A percentile compares a stretch with the other conserved stretches of the same genome.
Evolutionary conservation across 1,140 invertebrate species (phyloP).

Genomic region (Drosophila saltans): DNA sequence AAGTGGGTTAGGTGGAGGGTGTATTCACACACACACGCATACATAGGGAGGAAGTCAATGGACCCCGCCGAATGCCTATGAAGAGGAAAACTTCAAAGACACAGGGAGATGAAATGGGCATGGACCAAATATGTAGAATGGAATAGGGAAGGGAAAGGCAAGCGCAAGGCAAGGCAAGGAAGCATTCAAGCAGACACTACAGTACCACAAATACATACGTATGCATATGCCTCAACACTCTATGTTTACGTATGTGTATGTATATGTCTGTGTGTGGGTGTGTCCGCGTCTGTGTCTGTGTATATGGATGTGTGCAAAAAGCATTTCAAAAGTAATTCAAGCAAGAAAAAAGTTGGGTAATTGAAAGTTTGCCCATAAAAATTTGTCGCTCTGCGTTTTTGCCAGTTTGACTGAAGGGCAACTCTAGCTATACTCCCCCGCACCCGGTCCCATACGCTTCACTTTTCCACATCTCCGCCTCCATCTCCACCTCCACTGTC

Average conservation of each 20-base stretch:
- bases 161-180: slow-evolving; percentile 19
- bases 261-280: slow-evolving; percentile 11
- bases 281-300: slow-evolving; percentile 17
- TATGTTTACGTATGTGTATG: background rate
- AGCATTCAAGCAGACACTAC: slow-evolving; percentile 21
- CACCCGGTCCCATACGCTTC: background rate
- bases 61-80: slow-evolving; percentile 9
- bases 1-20: background rate
- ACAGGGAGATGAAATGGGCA: slow-evolving; percentile 5
- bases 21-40: background rate
- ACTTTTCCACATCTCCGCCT: background rate
- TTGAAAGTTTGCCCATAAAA: slow-evolving; percentile 81
- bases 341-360: slow-evolving; percentile 78
- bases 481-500: too few relatives aligned
- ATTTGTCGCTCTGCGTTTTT: slow-evolving; percentile 69
- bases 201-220: slow-evolving; percentile 32
- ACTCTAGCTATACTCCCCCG: slow-evolving; percentile 1
- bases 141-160: slow-evolving; percentile 22
- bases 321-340: slow-evolving; percentile 80
- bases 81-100: slow-evolving; percentile 11
- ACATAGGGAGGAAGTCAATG: background rate
- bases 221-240: slow-evolving; percentile 16
- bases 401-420: slow-evolving; percentile 44
- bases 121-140: slow-evolving; percentile 6
- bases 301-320: slow-evolving; percentile 34